Conservation (phyloP, 2,797 vertebrate genomes). For the Spea hammondii region DNA sequence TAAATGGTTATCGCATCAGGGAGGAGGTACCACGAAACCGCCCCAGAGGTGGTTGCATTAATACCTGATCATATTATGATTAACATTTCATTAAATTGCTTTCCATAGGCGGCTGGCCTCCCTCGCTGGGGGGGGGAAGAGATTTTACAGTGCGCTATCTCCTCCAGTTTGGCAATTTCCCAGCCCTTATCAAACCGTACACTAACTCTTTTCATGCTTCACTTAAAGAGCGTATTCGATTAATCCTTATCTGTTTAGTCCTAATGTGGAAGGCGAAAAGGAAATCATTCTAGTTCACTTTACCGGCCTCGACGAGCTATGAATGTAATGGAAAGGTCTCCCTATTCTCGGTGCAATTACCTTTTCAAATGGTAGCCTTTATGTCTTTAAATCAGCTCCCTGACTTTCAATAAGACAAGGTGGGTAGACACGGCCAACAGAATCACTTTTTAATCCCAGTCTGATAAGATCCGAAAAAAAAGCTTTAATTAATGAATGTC, state of each 20-base stretch:
- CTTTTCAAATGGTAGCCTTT: no score
- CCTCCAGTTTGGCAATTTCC: constrained; percentile 34
- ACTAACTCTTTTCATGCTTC: constrained; percentile 37
- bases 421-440: no score
- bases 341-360: background rate
- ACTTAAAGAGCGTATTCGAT: constrained; percentile 35
- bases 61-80: background rate
- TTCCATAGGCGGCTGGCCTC: constrained; percentile 35
- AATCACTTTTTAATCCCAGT: no score
- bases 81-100: constrained; percentile 37
- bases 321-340: constrained; percentile 5
- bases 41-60: background rate
- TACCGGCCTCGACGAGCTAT: background rate
- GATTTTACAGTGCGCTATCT: constrained; percentile 17
- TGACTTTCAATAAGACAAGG: no score
- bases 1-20: background rate
- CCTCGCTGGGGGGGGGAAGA: constrained; percentile 8
- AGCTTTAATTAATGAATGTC: no score
- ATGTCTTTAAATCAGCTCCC: no score
- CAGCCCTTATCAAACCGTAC: constrained; percentile 26
- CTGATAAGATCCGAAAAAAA: no score
- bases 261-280: constrained; percentile 38
- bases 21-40: background rate
- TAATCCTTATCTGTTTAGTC: constrained; percentile 44
- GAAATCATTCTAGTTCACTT: constrained; percentile 1